phyloP scores from a whole-genome alignment of 2,888 invertebrate species.

The Steinernema hermaphroditum region DNA sequence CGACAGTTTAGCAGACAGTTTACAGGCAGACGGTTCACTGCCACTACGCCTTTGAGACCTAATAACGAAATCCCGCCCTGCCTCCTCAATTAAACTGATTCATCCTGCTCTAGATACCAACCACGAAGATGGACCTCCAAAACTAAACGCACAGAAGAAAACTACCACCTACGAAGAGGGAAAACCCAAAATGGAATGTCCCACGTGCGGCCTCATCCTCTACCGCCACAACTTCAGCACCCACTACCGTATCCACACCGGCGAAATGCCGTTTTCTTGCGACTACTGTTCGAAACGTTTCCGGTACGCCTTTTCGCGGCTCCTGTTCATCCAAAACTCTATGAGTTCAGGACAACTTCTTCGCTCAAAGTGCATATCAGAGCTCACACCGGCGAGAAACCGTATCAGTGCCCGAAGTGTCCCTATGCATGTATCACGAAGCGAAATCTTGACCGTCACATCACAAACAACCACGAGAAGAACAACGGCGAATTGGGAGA shows the following conservation, averaged over 20 bases:
- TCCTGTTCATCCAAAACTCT: neutral
- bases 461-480: constrained; percentile 57
- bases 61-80: too few relatives aligned
- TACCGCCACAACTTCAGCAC: constrained; percentile 63
- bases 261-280: constrained; percentile 63
- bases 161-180: constrained; percentile 9
- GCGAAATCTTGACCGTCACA: constrained; percentile 63
- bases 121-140: too few relatives aligned
- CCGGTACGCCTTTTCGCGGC: constrained; percentile 50
- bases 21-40: too few relatives aligned
- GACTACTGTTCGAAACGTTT: constrained; percentile 58
- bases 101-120: too few relatives aligned
- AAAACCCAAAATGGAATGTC: constrained; percentile 63
- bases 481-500: constrained; percentile 28
- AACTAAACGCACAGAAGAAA: too few relatives aligned
- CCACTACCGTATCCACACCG: constrained; percentile 65
- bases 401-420: constrained; percentile 60
- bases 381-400: constrained; percentile 64
- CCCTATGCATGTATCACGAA: constrained; percentile 61
- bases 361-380: constrained; percentile 60
- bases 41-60: too few relatives aligned
- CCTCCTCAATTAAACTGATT: too few relatives aligned
- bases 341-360: constrained; percentile 58
- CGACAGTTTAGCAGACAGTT: too few relatives aligned
- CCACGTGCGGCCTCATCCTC: constrained; percentile 58